Evolutionary conservation across 2,113 vertebrate species (phyloP), one percentile per base, ranked within the genome.

Genomic region (Lanius ludovicianus): DNA sequence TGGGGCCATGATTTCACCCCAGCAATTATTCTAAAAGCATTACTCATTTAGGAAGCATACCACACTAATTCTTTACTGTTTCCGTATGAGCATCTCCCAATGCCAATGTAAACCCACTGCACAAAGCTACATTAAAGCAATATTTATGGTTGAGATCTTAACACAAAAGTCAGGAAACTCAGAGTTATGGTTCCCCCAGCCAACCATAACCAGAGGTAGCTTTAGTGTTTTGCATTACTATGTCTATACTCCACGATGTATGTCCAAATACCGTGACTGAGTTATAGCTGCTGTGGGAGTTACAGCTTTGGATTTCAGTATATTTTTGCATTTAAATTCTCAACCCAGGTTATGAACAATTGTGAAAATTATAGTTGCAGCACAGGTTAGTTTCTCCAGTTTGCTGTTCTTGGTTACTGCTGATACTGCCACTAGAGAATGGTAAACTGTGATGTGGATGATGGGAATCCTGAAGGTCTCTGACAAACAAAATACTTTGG

Each of bases 91-190:
- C 79, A 86, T 94, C 95, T 95, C 87, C 90, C 79, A 86, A 37
- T 88, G 95, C 93, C 96, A 97, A 95, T 83, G 79, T 97, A 97
- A 96, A 96, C 90, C 63, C 30, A 17, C 59, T 52, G 70, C 91
- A 97, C 93, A 96, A 95, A 97, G 93, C 84, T 94, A 92, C 75
- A 88, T 96, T 96, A 95, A 93, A 96, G 44, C 59, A 90, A 67
- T 95, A 92, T 96, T 96, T 96, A 96, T 90, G 64, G 85, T 81
- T 96, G 76, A 93, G 90, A 85, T 90, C 82, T 95, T 93, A 94
- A 92, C 88, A 96, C 92, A 93, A 93, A 94, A 96, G 93, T 93
- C 93, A 96, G 95, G 96, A 96, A 96, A 97, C 93, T 84, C 92
- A 88, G 82, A 91, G 87, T 95, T 97, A 95, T 90, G 82, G 33